Conservation (phyloP, 37 sponge, comb jelly and placozoan species). For the Geodia barretti region DNA sequence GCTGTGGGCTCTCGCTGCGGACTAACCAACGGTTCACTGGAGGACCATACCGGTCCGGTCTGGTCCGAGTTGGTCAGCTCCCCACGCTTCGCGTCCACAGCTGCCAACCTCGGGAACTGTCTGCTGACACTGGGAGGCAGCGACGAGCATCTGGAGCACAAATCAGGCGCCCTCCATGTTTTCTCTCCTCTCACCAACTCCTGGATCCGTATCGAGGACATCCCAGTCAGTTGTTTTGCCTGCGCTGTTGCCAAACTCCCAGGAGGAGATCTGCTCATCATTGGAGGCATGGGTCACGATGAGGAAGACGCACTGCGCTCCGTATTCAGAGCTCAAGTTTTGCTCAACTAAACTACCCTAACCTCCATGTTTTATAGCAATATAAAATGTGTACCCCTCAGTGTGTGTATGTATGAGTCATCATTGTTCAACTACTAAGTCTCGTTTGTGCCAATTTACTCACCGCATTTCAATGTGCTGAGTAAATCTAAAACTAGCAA, state of each 20-base stretch:
- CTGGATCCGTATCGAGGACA: slow-evolving; percentile 53
- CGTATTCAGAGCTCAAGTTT: slow-evolving; percentile 26
- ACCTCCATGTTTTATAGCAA: neutral
- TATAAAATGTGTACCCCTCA: neutral
- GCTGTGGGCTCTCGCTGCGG: neutral
- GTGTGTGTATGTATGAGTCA: neutral
- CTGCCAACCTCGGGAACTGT: slow-evolving; percentile 26
- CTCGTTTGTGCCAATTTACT: too few species aligned
- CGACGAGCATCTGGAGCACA: slow-evolving; percentile 53
- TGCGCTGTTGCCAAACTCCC: slow-evolving; percentile 26
- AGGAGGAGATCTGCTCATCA: slow-evolving; percentile 29
- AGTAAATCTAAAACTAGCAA: too few species aligned
- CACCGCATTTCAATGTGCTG: too few species aligned
- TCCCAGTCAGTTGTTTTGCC: slow-evolving; percentile 47
- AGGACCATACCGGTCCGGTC: neutral
- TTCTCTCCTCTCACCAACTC: slow-evolving; percentile 47
- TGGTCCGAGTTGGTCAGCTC: slow-evolving; percentile 25
- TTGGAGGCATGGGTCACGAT: slow-evolving; percentile 60
- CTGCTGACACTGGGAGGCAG: slow-evolving; percentile 50
- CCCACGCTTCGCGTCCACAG: slow-evolving; percentile 46
- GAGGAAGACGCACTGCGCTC: slow-evolving; percentile 43
- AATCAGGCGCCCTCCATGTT: slow-evolving; percentile 50
- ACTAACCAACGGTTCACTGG: neutral
- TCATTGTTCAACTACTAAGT: neutral
- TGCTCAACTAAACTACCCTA: neutral